Evolutionary conservation across 2,797 vertebrate species (phyloP), one percentile per base, ranked within the genome.

Genomic region (Tragelaphus oryx): DNA sequence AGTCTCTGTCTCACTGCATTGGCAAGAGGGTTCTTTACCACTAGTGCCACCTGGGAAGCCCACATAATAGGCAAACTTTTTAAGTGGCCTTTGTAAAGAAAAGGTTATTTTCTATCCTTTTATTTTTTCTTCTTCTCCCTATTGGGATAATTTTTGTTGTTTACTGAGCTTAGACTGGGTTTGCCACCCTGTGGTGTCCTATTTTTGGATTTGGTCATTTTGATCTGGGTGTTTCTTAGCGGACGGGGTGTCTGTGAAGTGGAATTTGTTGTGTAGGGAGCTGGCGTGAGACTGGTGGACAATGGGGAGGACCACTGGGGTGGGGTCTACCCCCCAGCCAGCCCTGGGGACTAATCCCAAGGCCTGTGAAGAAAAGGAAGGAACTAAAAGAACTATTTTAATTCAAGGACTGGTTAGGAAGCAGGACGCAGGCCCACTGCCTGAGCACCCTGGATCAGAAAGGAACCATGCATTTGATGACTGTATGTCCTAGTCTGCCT

Each of bases 291-390:
- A 11, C 22, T 41, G 8, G 52, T 2, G 8, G 41, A 33, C 8
- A n/a, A 1, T 6, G 1, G 28, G 16, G 16, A 52, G 22, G n/a
- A n/a, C 6, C 6, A 4, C 28, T 44, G 37, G 22, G 22, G 22
- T 1, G 0, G 13, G 16, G 5, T 26, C n/a, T 8, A 2, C 1
- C 14, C 24, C 26, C 10, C 3, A 28, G 1, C 1, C 8, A 59
- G 2, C 7, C 22, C 55, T 71, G 14, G 55, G 22, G 18, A 33
- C 22, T 52, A 54, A 33, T 37, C 48, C 54, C 46, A n/a, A 80
- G 44, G 65, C n/a, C 44, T 89, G 8, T 68, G 33, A 82, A 71
- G 28, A 8, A 76, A 54, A 46, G 41, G 22, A 75, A n/a, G 54
- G 62, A 57, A 37, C 9, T 16, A 18, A 26, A 52, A 71, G 75